phyloP scores from a whole-genome alignment of 2,113 vertebrate genomes.

The Hydrochoerus hydrochaeris region DNA sequence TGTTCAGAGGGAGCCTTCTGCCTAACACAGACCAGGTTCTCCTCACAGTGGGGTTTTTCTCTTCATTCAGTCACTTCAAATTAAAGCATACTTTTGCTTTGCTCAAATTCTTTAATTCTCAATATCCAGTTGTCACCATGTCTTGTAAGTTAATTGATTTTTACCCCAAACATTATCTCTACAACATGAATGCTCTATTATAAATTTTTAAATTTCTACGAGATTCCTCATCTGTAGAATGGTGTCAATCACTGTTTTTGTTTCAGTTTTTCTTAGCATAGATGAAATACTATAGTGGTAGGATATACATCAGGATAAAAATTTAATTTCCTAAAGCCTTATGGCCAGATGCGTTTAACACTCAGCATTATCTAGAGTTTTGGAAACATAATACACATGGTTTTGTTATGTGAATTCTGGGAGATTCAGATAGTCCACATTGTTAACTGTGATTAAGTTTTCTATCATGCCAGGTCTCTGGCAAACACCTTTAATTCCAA shows the following conservation, averaged over 20 bases:
- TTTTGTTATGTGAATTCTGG: neutral
- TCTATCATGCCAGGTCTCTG: neutral
- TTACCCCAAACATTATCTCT: neutral
- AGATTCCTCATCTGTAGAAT: neutral
- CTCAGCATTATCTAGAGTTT: neutral
- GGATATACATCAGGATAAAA: neutral
- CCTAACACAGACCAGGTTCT: neutral
- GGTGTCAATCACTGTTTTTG: neutral
- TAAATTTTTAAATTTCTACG: neutral
- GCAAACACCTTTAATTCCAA: neutral
- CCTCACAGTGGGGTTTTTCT: neutral
- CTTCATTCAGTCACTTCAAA: neutral
- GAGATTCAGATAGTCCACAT: neutral
- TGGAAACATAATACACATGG: neutral
- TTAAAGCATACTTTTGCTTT: neutral
- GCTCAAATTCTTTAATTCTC: neutral
- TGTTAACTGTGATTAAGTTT: neutral
- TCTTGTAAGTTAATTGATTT: slow-evolving; percentile 6
- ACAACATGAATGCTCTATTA: neutral
- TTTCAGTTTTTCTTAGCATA: neutral
- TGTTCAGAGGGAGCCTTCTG: neutral
- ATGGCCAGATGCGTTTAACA: neutral
- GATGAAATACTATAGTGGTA: neutral
- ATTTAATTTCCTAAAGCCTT: neutral
- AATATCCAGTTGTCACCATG: neutral